These are phyloP conservation scores for Bubo bubo DNA, from an alignment of 2,113 vertebrate genomes.

Conservation along the genomic window DNA sequence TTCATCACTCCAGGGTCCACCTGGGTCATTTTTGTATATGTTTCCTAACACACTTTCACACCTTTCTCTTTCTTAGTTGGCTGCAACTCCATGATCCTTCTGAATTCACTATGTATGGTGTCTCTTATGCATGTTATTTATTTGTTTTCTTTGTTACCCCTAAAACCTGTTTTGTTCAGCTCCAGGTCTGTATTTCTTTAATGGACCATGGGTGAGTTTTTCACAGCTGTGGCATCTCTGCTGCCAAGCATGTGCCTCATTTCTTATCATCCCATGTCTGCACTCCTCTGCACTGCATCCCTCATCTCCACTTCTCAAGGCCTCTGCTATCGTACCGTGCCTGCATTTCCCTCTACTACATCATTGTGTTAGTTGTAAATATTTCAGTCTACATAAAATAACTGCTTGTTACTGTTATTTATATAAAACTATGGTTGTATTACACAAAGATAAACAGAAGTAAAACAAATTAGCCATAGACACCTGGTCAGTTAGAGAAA, in stretches of 20 bases:
- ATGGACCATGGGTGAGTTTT: background rate
- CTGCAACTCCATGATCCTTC: background rate
- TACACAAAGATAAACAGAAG: background rate
- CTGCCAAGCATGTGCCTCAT: background rate
- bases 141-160: background rate
- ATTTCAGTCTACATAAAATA: background rate
- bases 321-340: background rate
- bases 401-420: background rate
- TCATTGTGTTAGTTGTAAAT: background rate
- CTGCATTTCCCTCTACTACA: background rate
- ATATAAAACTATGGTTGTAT: background rate
- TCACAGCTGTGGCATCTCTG: fast-evolving
- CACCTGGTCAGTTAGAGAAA: constrained; percentile 4
- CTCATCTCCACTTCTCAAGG: background rate
- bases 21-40: background rate
- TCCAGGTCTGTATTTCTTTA: background rate
- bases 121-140: background rate
- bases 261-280: background rate
- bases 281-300: background rate
- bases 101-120: background rate
- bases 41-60: background rate
- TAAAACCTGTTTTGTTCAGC: background rate
- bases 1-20: background rate
- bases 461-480: background rate
- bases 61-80: background rate